phyloP scores from a whole-genome alignment of 2,797 vertebrate species.

The Prionace glauca region DNA sequence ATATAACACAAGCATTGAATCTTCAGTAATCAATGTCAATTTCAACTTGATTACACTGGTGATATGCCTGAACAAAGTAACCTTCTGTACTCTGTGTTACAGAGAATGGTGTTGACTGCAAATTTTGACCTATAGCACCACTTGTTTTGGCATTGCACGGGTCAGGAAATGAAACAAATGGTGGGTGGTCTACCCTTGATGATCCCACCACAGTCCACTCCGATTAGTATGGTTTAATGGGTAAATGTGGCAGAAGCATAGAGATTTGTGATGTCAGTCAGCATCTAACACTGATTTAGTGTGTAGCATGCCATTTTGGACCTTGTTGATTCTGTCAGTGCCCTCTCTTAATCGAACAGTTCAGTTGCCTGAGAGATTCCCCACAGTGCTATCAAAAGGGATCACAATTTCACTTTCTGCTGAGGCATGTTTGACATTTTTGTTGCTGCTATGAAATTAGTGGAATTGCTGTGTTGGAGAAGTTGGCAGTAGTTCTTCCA shows the following conservation, averaged over 20 bases:
- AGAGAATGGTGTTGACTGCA: background rate
- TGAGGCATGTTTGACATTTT: too few relatives aligned
- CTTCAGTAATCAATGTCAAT: background rate
- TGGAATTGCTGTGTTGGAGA: background rate
- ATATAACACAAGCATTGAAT: background rate
- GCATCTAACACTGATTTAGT: background rate
- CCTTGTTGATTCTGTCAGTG: background rate
- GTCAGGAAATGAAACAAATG: background rate
- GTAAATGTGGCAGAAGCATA: background rate
- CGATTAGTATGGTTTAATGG: too few relatives aligned
- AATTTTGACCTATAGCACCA: background rate
- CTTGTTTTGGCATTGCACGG: background rate
- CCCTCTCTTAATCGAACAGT: background rate
- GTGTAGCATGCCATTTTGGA: background rate
- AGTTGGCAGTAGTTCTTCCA: background rate
- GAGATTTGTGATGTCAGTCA: background rate
- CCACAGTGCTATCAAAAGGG: background rate
- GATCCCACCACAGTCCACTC: too few relatives aligned
- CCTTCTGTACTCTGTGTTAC: too few relatives aligned
- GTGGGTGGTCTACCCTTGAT: too few relatives aligned
- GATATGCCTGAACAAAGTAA: constrained; percentile 1
- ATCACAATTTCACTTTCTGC: background rate
- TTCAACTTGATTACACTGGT: background rate
- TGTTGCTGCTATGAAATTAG: background rate
- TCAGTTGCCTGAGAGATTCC: background rate